A percentile compares a stretch with the other conserved stretches of the same genome.
Evolutionary conservation across 2,888 invertebrate genomes (phyloP).

Genomic region (Troglohyphantes excavatus): DNA sequence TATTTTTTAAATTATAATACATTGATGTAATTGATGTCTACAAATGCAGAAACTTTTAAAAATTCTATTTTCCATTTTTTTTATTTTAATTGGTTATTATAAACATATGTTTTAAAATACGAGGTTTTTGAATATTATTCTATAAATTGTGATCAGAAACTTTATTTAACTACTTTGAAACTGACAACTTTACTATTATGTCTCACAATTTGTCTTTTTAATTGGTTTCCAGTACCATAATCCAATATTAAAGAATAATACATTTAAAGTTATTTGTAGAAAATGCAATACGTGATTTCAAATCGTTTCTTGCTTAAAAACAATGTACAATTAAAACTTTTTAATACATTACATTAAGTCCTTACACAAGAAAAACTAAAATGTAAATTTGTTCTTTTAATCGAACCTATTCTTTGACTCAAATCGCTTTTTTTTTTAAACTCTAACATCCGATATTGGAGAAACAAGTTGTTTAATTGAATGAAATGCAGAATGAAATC

Average conservation of each 20-base stretch:
- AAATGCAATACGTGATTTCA: neutral
- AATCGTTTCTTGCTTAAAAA: neutral
- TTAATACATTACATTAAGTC: neutral
- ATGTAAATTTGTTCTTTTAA: neutral
- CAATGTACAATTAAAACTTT: neutral
- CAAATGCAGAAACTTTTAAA: too few species aligned
- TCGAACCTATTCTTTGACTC: neutral
- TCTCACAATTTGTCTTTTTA: too few species aligned
- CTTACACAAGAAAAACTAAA: neutral
- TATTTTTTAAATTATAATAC: too few species aligned
- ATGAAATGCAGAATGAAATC: conserved; percentile 35
- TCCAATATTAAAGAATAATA: neutral
- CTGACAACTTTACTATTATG: too few species aligned
- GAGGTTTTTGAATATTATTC: too few species aligned
- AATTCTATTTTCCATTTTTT: too few species aligned
- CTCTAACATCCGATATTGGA: conserved; percentile 26
- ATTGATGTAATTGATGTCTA: too few species aligned
- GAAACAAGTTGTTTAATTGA: conserved; percentile 39
- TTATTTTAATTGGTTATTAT: too few species aligned
- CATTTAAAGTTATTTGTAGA: neutral
- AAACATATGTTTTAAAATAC: too few species aligned
- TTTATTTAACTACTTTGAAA: too few species aligned
- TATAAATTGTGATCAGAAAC: too few species aligned
- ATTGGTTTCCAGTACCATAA: too few species aligned
- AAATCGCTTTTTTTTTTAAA: neutral